These are phyloP conservation scores for Pluvianellus socialis DNA, from an alignment of 2,113 vertebrate species.

Conservation along the genomic window DNA sequence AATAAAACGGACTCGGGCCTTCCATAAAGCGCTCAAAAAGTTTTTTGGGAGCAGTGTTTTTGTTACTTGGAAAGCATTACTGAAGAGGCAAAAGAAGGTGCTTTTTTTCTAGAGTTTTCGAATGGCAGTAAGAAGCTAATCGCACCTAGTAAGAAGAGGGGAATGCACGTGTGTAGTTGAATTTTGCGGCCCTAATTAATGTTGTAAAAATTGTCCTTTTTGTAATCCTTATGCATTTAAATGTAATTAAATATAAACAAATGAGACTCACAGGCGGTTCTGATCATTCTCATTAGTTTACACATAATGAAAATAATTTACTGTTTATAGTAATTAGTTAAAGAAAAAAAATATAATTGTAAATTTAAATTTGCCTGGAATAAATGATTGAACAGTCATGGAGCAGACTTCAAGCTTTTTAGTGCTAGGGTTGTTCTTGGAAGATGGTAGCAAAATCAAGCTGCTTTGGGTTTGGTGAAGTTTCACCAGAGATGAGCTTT, in stretches of 20 bases:
- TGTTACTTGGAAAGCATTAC: neutral
- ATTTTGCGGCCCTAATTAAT: neutral
- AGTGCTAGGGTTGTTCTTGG: neutral
- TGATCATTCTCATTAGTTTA: neutral
- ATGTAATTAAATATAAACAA: neutral
- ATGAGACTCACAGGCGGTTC: neutral
- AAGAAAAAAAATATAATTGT: neutral
- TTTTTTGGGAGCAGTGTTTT: neutral
- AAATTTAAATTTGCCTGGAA: neutral
- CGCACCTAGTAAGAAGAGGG: neutral
- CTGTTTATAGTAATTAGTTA: neutral
- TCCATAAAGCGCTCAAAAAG: no score
- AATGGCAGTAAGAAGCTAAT: neutral
- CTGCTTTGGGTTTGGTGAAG: neutral
- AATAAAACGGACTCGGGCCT: neutral
- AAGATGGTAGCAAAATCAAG: neutral
- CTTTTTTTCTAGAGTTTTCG: accelerated
- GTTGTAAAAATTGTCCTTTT: neutral
- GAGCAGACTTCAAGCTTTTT: neutral
- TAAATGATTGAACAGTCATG: neutral
- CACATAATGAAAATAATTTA: neutral
- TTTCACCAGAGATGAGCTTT: neutral
- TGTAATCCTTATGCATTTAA: neutral
- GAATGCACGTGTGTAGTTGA: neutral
- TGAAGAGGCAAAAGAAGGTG: neutral